Percentiles rank a stretch among this genome's conserved stretches.
Conservation (phyloP, 2,113 vertebrate species). For the Helogale parvula region DNA sequence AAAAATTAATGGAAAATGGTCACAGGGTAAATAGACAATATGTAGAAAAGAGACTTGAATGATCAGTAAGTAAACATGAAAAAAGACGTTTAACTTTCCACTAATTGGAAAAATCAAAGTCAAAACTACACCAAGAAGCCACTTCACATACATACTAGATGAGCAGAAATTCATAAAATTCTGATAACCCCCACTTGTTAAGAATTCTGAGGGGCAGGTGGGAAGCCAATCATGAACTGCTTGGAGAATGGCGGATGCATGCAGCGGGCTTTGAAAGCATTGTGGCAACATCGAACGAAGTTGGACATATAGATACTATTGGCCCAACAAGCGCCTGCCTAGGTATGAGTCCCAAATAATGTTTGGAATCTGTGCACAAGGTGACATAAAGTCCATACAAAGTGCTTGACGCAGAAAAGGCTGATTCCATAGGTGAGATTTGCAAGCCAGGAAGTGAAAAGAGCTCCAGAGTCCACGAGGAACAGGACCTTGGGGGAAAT, state of each 20-base stretch:
- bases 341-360: background rate
- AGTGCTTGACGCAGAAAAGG: background rate
- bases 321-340: accelerated
- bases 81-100: background rate
- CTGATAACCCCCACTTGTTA: background rate
- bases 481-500: background rate
- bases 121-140: background rate
- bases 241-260: accelerated
- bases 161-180: background rate
- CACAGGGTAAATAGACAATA: background rate
- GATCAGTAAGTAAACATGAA: background rate
- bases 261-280: background rate
- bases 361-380: background rate
- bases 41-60: background rate
- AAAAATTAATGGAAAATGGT: background rate
- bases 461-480: background rate
- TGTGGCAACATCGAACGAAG: background rate
- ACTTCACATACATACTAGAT: background rate
- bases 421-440: background rate
- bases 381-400: background rate
- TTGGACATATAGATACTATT: accelerated
- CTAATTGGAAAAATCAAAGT: background rate
- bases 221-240: background rate
- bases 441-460: background rate
- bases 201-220: background rate